Evolutionary conservation across 2,113 vertebrate genomes (phyloP), one percentile per base, ranked within the genome.

Genomic region (Proterorhinus semilunaris): DNA sequence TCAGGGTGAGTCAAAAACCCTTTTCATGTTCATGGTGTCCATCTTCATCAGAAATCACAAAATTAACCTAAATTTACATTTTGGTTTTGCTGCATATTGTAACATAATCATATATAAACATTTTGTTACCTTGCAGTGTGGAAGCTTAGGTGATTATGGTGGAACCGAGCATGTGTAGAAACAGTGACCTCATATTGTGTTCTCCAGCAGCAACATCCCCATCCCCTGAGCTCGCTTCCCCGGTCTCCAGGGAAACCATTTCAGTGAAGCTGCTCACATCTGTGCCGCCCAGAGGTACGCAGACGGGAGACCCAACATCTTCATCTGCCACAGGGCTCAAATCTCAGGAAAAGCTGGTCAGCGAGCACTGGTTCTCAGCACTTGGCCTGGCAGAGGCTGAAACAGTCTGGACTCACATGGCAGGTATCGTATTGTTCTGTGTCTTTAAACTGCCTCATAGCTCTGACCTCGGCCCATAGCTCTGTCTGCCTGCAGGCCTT

Each of bases 291-390:
- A 69, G 71, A 73, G 83, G 74, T 53, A 47, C 58, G 62, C 59
- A 62, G 64, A 45, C 17, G 48, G 70, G 69, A 51, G 72, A 78
- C 11, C 49, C 65, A 6, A 68, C 73, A 2, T 76, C 83, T 21
- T 66, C 62, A 17, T 58, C 66, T 0, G 69, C 73, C 59, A 76
- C 85, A 54, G 83, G 76, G 72, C 78, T 51, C 71, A 88, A 86
- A 75, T 90, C 91, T 94, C 92, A 93, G 92, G 93, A 91, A 91
- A 88, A 91, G 83, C 86, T 82, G 75, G 81, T 81, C 76, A 88
- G 86, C 66, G 81, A 88, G 67, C 89, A 87, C 78, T 91, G 88
- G 87, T 86, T 84, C 74, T 91, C 90, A 74, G 80, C 87, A 15
- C 80, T 86, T 15, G 73, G 80, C 83, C 83, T 87, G 66, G 87